Conservation (phyloP, 1,140 invertebrate genomes). For the Drosophila santomea region DNA sequence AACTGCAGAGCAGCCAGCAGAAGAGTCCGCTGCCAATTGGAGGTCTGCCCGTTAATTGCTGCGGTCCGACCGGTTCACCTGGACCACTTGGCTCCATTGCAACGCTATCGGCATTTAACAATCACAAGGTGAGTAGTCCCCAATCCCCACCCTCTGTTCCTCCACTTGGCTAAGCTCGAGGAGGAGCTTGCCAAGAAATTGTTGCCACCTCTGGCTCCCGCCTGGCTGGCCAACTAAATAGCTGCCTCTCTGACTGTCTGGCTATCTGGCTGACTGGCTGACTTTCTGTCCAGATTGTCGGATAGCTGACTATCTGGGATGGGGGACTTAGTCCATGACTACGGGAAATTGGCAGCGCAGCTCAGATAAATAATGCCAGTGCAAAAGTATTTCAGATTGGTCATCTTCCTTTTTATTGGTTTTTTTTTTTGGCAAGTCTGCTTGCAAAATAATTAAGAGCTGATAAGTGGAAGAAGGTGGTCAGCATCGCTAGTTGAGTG, state of each 20-base stretch:
- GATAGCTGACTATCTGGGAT: slow-evolving; percentile 6
- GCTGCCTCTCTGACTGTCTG: background rate
- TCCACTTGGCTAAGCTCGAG: slow-evolving; percentile 4
- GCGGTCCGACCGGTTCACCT: slow-evolving; percentile 90
- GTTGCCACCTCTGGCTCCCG: slow-evolving; percentile 28
- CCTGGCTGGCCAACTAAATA: slow-evolving; percentile 13
- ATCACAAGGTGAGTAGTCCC: slow-evolving; percentile 87
- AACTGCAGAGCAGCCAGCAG: slow-evolving; percentile 90
- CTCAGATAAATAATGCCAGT: slow-evolving; percentile 5
- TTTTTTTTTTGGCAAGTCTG: slow-evolving; percentile 33
- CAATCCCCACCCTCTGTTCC: background rate
- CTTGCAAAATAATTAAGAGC: background rate
- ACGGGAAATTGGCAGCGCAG: slow-evolving; percentile 49
- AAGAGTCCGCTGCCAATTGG: slow-evolving; percentile 89
- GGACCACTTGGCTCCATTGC: slow-evolving; percentile 93
- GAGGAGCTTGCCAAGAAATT: slow-evolving; percentile 57
- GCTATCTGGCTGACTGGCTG: background rate
- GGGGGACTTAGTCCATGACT: slow-evolving; percentile 33
- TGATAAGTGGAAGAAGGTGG: background rate
- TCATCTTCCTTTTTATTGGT: slow-evolving; percentile 6
- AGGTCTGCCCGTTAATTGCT: slow-evolving; percentile 90
- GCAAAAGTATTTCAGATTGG: slow-evolving; percentile 22
- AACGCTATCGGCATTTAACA: slow-evolving; percentile 91
- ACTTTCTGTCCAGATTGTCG: slow-evolving; percentile 3
- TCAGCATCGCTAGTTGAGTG: background rate